Base-by-base conservation (phyloP, 2,888 invertebrate species). In the Trileptium ribeirensis region DNA sequence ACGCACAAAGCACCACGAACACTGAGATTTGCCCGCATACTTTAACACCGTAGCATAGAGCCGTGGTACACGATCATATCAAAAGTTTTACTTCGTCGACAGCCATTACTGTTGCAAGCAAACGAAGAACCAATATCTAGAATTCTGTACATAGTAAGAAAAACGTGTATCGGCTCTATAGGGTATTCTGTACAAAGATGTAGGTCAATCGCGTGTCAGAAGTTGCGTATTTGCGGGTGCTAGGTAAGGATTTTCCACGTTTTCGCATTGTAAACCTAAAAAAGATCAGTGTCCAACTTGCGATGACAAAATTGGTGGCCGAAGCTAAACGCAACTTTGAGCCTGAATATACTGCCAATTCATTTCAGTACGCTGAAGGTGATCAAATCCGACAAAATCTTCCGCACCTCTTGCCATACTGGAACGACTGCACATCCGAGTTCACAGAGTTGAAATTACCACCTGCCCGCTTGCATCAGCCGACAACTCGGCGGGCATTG, bases 231-330 rank as follows among this genome's bases (percentile, higher is more conserved):
- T 8, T 3, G 15, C 15, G n/a, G n/a, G n/a, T n/a, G 3, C 37
- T 79, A n/a, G 64, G 36, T 19, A 36, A 75, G 8, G 37, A 79
- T n/a, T 78, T 24, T 37, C 77, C 15, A 8, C 79, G 37, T 15
- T 37, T 75, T 3, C 33, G 79, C 33, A 33, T 79, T 31, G 19
- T 24, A 77, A 36, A 19, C 79, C 79, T 19, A 79, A 51, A 36
- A 79, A 79, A 79, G 79, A 79, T 38, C 79, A 79, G 79, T 79
- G 79, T 34, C n/a, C 74, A 31, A 36, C 29, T 1, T 79, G 79
- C 34, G 38, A 78, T 24, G 37, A 77, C 74, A 36, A 79, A 77
- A 38, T n/a, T 31, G 3, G 8, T 15, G n/a, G 77, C 34, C 19
- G 78, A 79, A 8, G 33, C 2, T 2, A 78, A 77, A 78, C 74